These are phyloP conservation scores for Euwallacea fornicatus DNA, from an alignment of 1,140 invertebrate species.

Conservation along the genomic window DNA sequence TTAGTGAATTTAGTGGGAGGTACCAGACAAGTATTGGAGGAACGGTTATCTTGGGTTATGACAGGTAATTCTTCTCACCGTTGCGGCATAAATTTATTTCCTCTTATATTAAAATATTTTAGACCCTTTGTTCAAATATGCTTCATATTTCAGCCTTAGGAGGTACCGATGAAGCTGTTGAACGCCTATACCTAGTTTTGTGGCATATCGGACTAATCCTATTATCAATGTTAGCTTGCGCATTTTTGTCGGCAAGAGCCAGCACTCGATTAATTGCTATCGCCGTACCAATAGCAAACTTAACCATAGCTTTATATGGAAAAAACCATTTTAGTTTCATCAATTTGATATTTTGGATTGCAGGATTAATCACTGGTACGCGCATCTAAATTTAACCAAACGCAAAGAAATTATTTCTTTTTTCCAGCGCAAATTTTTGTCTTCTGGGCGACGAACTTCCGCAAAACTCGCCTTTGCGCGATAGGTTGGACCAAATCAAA, in stretches of 20 bases:
- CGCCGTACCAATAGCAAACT: slow-evolving; percentile 46
- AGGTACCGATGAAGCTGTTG: slow-evolving; percentile 51
- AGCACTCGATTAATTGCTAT: slow-evolving; percentile 44
- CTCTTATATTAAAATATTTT: not conserved
- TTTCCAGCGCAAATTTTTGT: not conserved
- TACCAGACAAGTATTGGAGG: slow-evolving; percentile 58
- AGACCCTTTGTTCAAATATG: slow-evolving; percentile 3
- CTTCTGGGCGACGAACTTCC: not conserved
- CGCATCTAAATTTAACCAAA: not conserved
- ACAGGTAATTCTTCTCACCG: slow-evolving; percentile 29
- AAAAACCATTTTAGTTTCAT: slow-evolving; percentile 36
- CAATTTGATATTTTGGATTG: slow-evolving; percentile 32
- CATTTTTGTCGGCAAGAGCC: slow-evolving; percentile 47
- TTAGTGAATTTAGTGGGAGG: slow-evolving; percentile 58
- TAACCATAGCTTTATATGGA: slow-evolving; percentile 44
- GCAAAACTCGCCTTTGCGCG: not conserved
- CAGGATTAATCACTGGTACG: slow-evolving; percentile 43
- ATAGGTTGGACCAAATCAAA: not conserved
- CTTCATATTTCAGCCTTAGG: slow-evolving; percentile 50
- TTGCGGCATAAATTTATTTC: not conserved
- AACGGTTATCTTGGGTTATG: slow-evolving; percentile 61
- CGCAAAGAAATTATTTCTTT: not conserved
- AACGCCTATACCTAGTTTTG: slow-evolving; percentile 47
- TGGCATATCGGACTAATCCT: slow-evolving; percentile 49
- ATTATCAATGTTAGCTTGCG: slow-evolving; percentile 48